Evolutionary conservation across 2,113 vertebrate species (phyloP).

Genomic region (Proteles cristata): DNA sequence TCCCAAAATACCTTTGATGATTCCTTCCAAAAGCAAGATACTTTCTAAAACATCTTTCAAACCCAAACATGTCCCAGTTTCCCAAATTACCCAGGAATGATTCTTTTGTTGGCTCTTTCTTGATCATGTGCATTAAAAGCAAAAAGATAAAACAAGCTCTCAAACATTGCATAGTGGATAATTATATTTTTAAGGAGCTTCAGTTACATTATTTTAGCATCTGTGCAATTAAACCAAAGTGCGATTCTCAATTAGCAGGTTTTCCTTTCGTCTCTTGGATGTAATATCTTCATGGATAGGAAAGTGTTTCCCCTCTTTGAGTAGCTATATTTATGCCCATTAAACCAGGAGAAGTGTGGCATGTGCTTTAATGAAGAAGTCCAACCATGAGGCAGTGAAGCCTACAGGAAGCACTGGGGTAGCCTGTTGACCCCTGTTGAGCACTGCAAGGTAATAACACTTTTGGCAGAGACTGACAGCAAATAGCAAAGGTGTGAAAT

Average conservation of each 20-base stretch:
- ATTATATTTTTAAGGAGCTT: conserved; percentile 80
- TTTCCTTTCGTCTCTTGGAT: conserved; percentile 69
- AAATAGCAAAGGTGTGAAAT: conserved; percentile 81
- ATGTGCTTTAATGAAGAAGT: conserved; percentile 72
- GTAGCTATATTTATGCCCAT: conserved; percentile 73
- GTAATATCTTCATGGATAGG: conserved; percentile 75
- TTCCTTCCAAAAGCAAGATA: conserved; percentile 67
- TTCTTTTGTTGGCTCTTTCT: conserved; percentile 79
- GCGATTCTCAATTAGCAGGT: conserved; percentile 72
- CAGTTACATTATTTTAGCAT: conserved; percentile 80
- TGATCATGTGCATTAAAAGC: conserved; percentile 79
- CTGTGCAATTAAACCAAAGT: conserved; percentile 81
- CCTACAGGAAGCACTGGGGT: conserved; percentile 43
- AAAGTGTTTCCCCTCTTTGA: conserved; percentile 61
- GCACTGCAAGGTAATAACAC: conserved; percentile 69
- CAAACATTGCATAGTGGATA: conserved; percentile 74
- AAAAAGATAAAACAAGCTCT: conserved; percentile 75
- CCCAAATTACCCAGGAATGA: conserved; percentile 77
- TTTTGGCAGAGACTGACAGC: conserved; percentile 69
- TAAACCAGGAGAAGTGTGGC: conserved; percentile 51
- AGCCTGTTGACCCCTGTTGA: neutral
- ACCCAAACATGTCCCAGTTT: conserved; percentile 74
- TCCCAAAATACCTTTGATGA: conserved; percentile 76
- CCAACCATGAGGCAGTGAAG: conserved; percentile 14
- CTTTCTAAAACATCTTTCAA: conserved; percentile 74